These are phyloP conservation scores for Girardia tigrina DNA, from an alignment of 2,888 invertebrate species.

Conservation along the genomic window DNA sequence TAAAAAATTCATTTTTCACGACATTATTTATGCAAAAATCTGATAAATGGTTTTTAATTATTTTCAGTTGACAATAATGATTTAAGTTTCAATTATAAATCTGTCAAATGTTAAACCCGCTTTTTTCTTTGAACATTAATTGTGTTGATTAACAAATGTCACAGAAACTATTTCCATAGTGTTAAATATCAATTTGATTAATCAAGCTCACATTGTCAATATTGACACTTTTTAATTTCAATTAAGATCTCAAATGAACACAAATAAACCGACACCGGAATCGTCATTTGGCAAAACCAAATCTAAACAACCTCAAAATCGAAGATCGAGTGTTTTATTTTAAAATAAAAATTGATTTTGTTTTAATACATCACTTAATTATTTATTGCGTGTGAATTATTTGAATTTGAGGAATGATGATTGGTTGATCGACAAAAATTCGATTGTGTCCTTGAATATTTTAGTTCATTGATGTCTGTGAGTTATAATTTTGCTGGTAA, in stretches of 20 bases:
- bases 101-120: slow-evolving; percentile 12
- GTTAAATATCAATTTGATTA: neutral
- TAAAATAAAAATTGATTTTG: neutral
- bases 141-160: neutral
- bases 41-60: no score
- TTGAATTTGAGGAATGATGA: no score
- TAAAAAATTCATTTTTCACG: neutral
- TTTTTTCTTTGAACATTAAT: neutral
- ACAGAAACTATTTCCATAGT: neutral
- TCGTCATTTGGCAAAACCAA: neutral
- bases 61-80: no score
- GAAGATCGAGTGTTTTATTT: neutral
- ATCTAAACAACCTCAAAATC: neutral
- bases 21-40: neutral
- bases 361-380: neutral
- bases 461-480: no score
- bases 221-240: neutral
- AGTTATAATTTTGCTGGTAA: neutral
- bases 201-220: no score
- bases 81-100: neutral
- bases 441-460: no score
- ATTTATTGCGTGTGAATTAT: no score
- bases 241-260: neutral
- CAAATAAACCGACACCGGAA: neutral
- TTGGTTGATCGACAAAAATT: no score